Percentiles rank a stretch among this genome's conserved stretches.
Evolutionary conservation across 2,888 invertebrate species (phyloP).

Genomic region (Choreutis nemorana): DNA sequence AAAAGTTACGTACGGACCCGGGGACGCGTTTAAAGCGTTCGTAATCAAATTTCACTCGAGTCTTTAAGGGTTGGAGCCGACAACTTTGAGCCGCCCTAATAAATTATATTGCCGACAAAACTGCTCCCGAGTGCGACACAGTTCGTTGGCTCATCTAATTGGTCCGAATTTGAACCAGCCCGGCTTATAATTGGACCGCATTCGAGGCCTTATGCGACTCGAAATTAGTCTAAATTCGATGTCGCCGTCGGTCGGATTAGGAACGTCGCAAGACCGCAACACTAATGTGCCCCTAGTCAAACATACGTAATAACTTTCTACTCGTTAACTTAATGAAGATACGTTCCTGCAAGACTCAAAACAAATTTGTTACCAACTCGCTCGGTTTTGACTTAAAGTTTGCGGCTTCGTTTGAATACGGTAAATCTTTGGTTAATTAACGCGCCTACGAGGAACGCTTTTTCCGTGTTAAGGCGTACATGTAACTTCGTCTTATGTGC

Average conservation of each 20-base stretch:
- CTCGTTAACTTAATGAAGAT: conserved; percentile 51
- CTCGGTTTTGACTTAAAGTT: conserved; percentile 42
- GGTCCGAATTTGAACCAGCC: conserved; percentile 58
- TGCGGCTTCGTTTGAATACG: conserved; percentile 42
- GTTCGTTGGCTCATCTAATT: conserved; percentile 65
- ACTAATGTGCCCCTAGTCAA: conserved; percentile 45
- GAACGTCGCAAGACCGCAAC: conserved; percentile 32
- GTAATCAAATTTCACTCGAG: conserved; percentile 64
- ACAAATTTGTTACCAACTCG: conserved; percentile 50
- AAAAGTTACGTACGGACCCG: conserved; percentile 42
- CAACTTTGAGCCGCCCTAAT: conserved; percentile 62
- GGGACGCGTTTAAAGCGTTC: conserved; percentile 54
- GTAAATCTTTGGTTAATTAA: conserved; percentile 55
- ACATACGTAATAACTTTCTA: conserved; percentile 50
- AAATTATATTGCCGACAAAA: conserved; percentile 66
- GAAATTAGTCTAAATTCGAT: conserved; percentile 56
- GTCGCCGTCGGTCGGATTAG: conserved; percentile 40
- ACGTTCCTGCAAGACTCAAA: conserved; percentile 32
- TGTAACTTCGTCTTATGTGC: conserved; percentile 25
- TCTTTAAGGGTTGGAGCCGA: conserved; percentile 62
- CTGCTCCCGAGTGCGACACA: conserved; percentile 62
- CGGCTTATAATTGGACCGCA: conserved; percentile 57
- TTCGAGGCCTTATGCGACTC: conserved; percentile 42
- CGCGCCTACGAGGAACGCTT: conserved; percentile 23
- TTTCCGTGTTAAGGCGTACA: conserved; percentile 14